Conservation (phyloP, 2,113 vertebrate species). For the Hyperopisus bebe region DNA sequence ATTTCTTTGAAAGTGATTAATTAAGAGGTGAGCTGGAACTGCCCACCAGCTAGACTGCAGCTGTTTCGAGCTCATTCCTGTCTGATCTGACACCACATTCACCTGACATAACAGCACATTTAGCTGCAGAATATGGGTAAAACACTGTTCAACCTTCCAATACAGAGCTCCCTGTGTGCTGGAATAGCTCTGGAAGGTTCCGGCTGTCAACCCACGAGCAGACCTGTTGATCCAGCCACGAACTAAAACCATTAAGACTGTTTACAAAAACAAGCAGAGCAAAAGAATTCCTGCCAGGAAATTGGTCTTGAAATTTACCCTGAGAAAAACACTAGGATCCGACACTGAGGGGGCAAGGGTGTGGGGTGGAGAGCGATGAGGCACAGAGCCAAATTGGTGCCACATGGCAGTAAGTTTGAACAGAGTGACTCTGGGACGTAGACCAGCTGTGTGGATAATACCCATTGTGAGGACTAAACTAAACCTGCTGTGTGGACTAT, state of each 20-base stretch:
- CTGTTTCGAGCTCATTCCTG: not conserved
- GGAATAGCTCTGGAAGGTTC: not conserved
- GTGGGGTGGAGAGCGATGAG: conserved; percentile 12
- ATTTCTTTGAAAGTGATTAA: not conserved
- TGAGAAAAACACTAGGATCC: conserved; percentile 28
- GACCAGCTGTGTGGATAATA: not conserved
- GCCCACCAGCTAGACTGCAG: not conserved
- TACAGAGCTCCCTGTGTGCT: not conserved
- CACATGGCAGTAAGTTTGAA: conserved; percentile 45
- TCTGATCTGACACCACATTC: not conserved
- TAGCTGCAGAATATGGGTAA: not conserved
- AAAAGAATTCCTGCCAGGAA: conserved; percentile 53
- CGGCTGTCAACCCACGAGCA: not conserved
- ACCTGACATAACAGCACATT: not conserved
- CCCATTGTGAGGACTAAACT: not conserved
- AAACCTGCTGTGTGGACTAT: not conserved
- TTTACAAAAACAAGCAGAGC: conserved; percentile 48
- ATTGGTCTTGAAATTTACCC: conserved; percentile 52
- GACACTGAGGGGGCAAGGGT: conserved; percentile 36
- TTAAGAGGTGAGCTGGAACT: not conserved
- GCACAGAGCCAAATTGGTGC: conserved; percentile 46
- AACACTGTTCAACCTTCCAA: not conserved
- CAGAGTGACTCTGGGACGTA: not conserved
- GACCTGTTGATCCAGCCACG: not conserved
- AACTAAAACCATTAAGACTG: conserved; percentile 51